Base-by-base conservation (phyloP, 92 coral and sea anemone genomes). In the Galaxea fascicularis region DNA sequence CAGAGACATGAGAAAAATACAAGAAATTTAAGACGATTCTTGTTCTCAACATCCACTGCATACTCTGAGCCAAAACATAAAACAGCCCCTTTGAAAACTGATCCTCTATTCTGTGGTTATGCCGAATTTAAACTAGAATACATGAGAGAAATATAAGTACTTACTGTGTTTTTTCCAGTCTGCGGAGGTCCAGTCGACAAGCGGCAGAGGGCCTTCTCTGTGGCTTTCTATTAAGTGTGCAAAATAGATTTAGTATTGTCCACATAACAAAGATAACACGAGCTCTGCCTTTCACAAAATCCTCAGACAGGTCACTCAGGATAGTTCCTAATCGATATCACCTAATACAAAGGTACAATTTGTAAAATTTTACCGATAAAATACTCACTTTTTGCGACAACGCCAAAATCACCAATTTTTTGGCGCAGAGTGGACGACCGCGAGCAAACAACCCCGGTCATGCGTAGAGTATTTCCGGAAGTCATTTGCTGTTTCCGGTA, bases 301-400 rank as follows among this genome's bases (percentile, higher is more conserved):
- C n/a, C n/a, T n/a, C n/a, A n/a, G n/a, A n/a, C n/a, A n/a, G n/a
- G n/a, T n/a, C 39, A 64, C 41, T 64, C 28, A 64, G 0, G 12
- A 27, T 27, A 29, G 44, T 64, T 64, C 41, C 70, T 28, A 64
- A 64, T 14, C 70, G 70, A 64, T 64, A 64, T 64, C 70, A 64
- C 13, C 18, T 27, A 35, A 21, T 31, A 74, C 22, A 13, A 74
- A 74, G 39, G 25, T 51, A 35, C 65, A 51, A 47, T n/a, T 25
- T 51, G 59, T n/a, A 51, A 25, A 54, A 51, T 21, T 22, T 27
- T 29, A 46, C 54, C 35, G 60, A 73, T 47, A 9, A 12, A 51
- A 74, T 74, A 74, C 79, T 74, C 79, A 52, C 79, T 64, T 73
- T 74, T 49, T 47, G 9, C 65, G 25, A 74, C 62, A 74, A 74